phyloP scores from a whole-genome alignment of 2,888 invertebrate species.

The Agrochola circellaris region DNA sequence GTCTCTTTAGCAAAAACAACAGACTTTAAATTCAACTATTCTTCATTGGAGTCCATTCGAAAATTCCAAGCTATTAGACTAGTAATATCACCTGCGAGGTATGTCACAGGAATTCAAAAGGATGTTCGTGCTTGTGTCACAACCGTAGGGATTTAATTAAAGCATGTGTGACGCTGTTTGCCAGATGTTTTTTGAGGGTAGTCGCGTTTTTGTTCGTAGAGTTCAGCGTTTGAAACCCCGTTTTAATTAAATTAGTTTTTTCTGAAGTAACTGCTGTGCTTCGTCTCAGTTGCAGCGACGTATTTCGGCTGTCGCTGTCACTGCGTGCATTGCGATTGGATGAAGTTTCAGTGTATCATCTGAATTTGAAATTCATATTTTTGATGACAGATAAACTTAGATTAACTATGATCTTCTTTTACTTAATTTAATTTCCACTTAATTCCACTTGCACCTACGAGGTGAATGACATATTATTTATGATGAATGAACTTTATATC shows the following conservation, averaged over 20 bases:
- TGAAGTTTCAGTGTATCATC: neutral
- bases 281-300: neutral
- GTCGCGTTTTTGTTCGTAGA: conserved; percentile 29
- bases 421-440: neutral
- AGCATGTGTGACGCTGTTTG: conserved; percentile 40
- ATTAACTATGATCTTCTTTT: neutral
- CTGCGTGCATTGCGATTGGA: neutral
- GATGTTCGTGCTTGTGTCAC: conserved; percentile 12
- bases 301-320: too few relatives aligned
- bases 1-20: neutral
- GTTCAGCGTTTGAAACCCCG: conserved; percentile 23
- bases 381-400: neutral
- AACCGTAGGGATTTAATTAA: conserved; percentile 49
- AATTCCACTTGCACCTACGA: neutral
- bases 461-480: neutral
- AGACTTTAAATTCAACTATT: neutral
- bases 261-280: conserved; percentile 15
- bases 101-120: conserved; percentile 24
- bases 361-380: neutral
- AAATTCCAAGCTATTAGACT: neutral
- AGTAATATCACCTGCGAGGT: conserved; percentile 3
- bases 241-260: conserved; percentile 59
- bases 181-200: conserved; percentile 31
- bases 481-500: too few relatives aligned
- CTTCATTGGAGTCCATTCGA: neutral